Conservation (phyloP, 2,113 vertebrate genomes). For the Myanophis thanlyinensis region DNA sequence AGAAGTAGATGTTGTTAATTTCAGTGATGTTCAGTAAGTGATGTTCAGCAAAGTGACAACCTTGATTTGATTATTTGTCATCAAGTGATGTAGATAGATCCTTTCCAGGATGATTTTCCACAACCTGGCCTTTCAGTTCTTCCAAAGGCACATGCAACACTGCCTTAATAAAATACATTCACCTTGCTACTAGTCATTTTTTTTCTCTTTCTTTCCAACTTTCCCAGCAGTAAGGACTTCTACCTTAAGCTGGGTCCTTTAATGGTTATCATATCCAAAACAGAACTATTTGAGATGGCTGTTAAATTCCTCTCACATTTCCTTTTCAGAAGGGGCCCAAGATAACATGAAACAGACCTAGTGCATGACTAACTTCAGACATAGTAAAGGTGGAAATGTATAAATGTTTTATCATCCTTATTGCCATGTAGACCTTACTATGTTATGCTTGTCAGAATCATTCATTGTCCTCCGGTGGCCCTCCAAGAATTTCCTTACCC, state of each 20-base stretch:
- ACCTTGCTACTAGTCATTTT: background rate
- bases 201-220: background rate
- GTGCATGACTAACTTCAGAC: background rate
- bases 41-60: background rate
- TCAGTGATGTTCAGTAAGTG: background rate
- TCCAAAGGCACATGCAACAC: background rate
- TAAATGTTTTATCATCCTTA: background rate
- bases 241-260: background rate
- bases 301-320: background rate
- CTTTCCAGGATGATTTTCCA: background rate
- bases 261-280: background rate
- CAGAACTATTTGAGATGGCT: background rate
- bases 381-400: background rate
- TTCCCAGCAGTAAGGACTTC: background rate
- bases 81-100: background rate
- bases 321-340: background rate
- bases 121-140: background rate
- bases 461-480: background rate
- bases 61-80: background rate
- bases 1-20: background rate
- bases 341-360: background rate
- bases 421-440: background rate
- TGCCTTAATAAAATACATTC: background rate
- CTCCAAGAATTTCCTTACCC: background rate
- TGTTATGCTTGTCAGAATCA: background rate